Evolutionary conservation across 2,888 invertebrate species (phyloP), one percentile per base, ranked within the genome.

Genomic region (Allophyes oxyacanthae): DNA sequence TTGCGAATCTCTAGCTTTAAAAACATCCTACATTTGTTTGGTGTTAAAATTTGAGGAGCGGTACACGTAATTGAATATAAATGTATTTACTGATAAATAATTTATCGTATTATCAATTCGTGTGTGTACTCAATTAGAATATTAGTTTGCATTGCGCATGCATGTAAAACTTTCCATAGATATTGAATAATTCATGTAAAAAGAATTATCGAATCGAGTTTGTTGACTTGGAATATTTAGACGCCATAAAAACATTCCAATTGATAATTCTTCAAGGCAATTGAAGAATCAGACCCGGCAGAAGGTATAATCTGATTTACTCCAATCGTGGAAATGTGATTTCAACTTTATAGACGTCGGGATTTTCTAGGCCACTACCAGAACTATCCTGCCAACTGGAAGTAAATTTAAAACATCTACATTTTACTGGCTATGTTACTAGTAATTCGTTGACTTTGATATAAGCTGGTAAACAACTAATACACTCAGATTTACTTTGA

Each of bases 1-100:
- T 89, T 76, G 75, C 81, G 64, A 64, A 52, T 43, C 62, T 67
- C 62, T n/a, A 11, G 13, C 28, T 73, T 52, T 49, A 77, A 75
- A 80, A 81, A 77, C 75, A 81, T 79, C 72, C 65, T 79, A 50
- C 37, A 33, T 51, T 38, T 59, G 43, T 72, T 72, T 64, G 64
- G 43, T 54, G 13, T 38, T 59, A 56, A 14, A 49, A 63, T 72
- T 57, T 66, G 11, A 52, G 11, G 25, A 55, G 26, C 41, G 36
- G 36, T 32, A 32, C 20, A 54, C 50, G 43, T 46, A 53, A 41
- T 58, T 41, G 38, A 33, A 58, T 43, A 55, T 54, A 6, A 46
- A 51, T 58, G 2, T 32, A 38, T 25, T 8, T 25, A 13, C 14
- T 25, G 7, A 64, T 38, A 60, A 33, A 60, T 49, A 37, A 61